phyloP scores from a whole-genome alignment of 2,797 vertebrate genomes.

The Anguilla anguilla region DNA sequence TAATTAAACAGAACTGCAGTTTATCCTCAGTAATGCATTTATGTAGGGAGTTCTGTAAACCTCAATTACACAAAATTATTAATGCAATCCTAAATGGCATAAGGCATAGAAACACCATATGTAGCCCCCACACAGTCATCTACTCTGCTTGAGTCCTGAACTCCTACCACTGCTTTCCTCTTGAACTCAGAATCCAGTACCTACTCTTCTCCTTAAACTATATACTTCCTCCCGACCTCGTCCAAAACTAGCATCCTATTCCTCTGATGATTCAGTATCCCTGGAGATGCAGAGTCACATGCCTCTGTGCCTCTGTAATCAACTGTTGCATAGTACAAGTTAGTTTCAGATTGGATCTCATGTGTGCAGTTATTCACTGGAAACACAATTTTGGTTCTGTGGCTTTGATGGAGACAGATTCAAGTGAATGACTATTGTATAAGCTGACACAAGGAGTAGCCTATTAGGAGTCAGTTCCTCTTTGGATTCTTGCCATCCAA shows the following conservation, averaged over 20 bases:
- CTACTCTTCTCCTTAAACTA: neutral
- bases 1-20: constrained; percentile 52
- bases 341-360: constrained; percentile 46
- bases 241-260: neutral
- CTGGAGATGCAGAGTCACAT: constrained; percentile 26
- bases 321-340: constrained; percentile 25
- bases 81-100: neutral
- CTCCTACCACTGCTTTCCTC: neutral
- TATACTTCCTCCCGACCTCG: neutral
- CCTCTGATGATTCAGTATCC: neutral
- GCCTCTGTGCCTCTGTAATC: constrained; percentile 46
- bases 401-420: constrained; percentile 42
- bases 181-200: neutral
- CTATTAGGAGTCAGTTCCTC: neutral
- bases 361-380: constrained; percentile 48
- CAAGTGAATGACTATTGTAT: constrained; percentile 36
- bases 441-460: neutral
- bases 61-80: neutral
- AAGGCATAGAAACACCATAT: neutral
- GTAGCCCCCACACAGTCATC: neutral
- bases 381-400: constrained; percentile 27
- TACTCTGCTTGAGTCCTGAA: neutral
- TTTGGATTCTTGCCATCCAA: neutral
- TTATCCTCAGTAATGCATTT: constrained; percentile 4
- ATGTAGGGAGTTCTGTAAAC: neutral